A percentile compares a stretch with the other conserved stretches of the same genome.
Evolutionary conservation across 1,140 invertebrate species (phyloP).

Genomic region (Orussus abietinus): DNA sequence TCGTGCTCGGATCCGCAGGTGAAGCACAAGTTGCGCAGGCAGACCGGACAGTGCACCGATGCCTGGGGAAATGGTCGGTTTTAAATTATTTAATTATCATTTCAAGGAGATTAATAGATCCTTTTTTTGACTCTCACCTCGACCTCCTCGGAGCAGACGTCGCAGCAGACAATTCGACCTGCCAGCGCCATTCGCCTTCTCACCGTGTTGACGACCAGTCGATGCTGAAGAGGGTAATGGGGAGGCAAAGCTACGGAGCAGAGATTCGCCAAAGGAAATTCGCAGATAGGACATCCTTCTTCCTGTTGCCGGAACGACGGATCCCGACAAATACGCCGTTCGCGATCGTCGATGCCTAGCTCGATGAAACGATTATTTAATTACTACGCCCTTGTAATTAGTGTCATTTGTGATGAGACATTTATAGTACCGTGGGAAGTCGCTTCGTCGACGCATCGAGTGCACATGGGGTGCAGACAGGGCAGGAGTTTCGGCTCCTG

Average conservation of each 20-base stretch:
- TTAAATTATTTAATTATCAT: neutral
- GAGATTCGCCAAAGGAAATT: slow-evolving; percentile 33
- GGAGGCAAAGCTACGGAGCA: slow-evolving; percentile 34
- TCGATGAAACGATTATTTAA: slow-evolving; percentile 7
- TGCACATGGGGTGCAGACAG: slow-evolving; percentile 45
- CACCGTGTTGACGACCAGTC: slow-evolving; percentile 38
- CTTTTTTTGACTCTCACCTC: slow-evolving; percentile 25
- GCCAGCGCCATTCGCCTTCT: slow-evolving; percentile 35
- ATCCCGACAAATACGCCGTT: slow-evolving; percentile 3
- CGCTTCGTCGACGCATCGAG: slow-evolving; percentile 36
- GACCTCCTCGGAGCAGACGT: slow-evolving; percentile 39
- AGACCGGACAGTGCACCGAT: slow-evolving; percentile 45
- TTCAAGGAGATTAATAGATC: slow-evolving; percentile 1
- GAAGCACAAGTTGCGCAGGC: slow-evolving; percentile 48
- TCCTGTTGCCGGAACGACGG: too few relatives aligned
- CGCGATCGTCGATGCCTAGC: slow-evolving; percentile 11
- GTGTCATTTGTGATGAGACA: neutral
- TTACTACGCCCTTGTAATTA: slow-evolving; percentile 2
- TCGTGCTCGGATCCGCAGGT: slow-evolving; percentile 45
- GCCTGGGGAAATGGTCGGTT: slow-evolving; percentile 36
- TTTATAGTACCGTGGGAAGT: slow-evolving; percentile 11
- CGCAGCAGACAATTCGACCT: slow-evolving; percentile 38
- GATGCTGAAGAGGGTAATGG: slow-evolving; percentile 46
- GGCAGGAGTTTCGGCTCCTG: slow-evolving; percentile 43
- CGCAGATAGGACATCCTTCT: slow-evolving; percentile 41